A percentile compares a stretch with the other conserved stretches of the same genome.
phyloP scores from a whole-genome alignment of 92 coral and sea anemone genomes.

The Heliopora coerulea region DNA sequence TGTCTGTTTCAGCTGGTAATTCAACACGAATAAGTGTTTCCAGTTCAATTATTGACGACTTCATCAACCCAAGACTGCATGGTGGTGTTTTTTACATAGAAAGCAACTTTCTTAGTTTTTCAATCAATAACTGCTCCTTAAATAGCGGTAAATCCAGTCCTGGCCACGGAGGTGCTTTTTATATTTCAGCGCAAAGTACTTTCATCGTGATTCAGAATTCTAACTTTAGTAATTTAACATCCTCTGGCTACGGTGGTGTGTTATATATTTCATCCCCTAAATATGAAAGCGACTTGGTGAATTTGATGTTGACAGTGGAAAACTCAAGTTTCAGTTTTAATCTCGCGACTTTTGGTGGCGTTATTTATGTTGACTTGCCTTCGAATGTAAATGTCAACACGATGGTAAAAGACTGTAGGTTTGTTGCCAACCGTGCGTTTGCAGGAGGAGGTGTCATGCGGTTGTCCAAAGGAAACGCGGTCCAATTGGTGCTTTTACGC shows the following conservation, averaged over 20 bases:
- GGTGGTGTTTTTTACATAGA: slow-evolving; percentile 30
- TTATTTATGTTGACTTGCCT: neutral
- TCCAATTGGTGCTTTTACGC: neutral
- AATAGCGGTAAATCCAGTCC: slow-evolving; percentile 1
- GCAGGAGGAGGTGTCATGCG: neutral
- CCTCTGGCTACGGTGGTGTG: slow-evolving; percentile 13
- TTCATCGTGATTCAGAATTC: slow-evolving; percentile 10
- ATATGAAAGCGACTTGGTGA: neutral
- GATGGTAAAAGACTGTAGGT: slow-evolving; percentile 11
- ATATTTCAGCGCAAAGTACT: slow-evolving; percentile 1
- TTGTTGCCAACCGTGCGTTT: slow-evolving; percentile 4
- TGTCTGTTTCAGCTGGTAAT: slow-evolving; percentile 11
- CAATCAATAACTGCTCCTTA: slow-evolving; percentile 16
- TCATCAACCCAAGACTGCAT: neutral
- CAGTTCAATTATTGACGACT: neutral
- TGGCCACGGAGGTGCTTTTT: slow-evolving; percentile 36
- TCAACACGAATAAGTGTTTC: neutral
- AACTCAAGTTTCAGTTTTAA: slow-evolving; percentile 32
- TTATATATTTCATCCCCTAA: neutral
- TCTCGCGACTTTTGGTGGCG: slow-evolving; percentile 22
- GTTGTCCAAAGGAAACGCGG: neutral
- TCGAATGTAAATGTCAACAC: neutral
- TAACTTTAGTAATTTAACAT: slow-evolving; percentile 2
- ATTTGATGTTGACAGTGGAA: neutral
- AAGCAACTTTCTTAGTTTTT: slow-evolving; percentile 2